Base-by-base conservation (phyloP, 1,140 invertebrate species). In the Homalodisca vitripennis region DNA sequence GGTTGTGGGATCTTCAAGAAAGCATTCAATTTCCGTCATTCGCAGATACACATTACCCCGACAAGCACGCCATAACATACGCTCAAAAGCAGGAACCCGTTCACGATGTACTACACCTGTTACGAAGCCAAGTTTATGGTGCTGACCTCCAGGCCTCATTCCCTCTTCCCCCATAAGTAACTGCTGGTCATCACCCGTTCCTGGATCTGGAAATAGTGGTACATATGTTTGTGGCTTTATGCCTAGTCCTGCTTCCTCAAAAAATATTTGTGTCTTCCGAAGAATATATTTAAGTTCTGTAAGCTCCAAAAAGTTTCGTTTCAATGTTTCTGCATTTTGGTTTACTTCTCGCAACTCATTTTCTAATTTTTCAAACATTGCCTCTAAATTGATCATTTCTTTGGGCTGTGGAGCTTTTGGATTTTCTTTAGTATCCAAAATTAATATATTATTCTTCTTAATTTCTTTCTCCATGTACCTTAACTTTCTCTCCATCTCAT, bases 381-480 rank as follows among this genome's bases (percentile, higher is more conserved):
- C 94, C 92, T 94, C 98, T 51, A 99, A 83, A 83, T 99, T 97
- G 75, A 98, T 98, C 95, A 99, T 99, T 82, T 99, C 98, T 64
- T 96, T 85, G 0, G 97, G 97, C 75, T 97, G 94, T 0, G 98
- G 98, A 10, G 97, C 97, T 80, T 98, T 96, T 0, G 97, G 97
- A 79, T 95, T 98, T 78, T 99, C 97, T 1, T 95, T 95, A 0
- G 94, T 95, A 76, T 98, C 96, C 78, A 97, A 78, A 90, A 98
- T 97, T 0, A 94, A 94, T 72, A 99, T 97, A 10, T 87, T 92
- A 83, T 99, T 97, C 75, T 97, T 98, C 73, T 95, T 93, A 71
- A 99, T 98, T 82, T 99, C 97, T 77, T 96, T 97, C 79, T 99
- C 97, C 75, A 99, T 80, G 78, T 97, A 99, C 6, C 95, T 88